These are phyloP conservation scores for Ferdinandea cuprea DNA, from an alignment of 2,888 invertebrate species.

Conservation along the genomic window DNA sequence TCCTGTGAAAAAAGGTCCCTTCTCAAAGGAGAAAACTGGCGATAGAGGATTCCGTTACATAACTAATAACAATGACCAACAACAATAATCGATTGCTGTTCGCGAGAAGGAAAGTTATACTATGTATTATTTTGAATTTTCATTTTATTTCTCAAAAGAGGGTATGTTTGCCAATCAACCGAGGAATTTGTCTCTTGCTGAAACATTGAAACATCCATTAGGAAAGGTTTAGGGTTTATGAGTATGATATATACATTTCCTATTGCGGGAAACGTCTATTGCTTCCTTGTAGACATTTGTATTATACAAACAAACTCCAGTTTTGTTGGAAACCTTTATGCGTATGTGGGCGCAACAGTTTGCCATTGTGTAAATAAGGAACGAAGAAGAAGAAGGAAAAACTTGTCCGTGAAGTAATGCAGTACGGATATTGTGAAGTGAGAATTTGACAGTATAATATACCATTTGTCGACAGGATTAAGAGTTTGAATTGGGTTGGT, in stretches of 20 bases:
- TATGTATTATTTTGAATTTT: constrained; percentile 33
- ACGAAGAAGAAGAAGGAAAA: too few species aligned
- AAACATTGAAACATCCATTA: constrained; percentile 5
- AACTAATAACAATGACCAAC: constrained; percentile 44
- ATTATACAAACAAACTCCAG: neutral
- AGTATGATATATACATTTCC: constrained; percentile 35
- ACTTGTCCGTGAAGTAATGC: neutral
- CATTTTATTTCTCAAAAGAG: constrained; percentile 59
- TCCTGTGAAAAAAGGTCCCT: constrained; percentile 11
- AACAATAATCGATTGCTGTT: constrained; percentile 53
- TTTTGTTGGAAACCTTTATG: constrained; percentile 4
- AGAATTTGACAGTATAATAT: neutral
- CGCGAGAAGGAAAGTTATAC: constrained; percentile 20
- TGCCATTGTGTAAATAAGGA: neutral
- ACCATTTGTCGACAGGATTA: neutral
- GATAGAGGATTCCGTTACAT: constrained; percentile 36
- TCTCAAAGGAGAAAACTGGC: neutral
- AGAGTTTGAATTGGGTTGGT: constrained; percentile 1
- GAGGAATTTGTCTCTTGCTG: constrained; percentile 47
- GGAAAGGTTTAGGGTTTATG: constrained; percentile 6
- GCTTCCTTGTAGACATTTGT: constrained; percentile 32
- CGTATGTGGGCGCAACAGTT: neutral
- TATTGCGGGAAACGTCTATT: constrained; percentile 48
- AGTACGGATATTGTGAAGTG: neutral
- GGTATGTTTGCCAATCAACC: constrained; percentile 66